A percentile compares a stretch with the other conserved stretches of the same genome.
These are phyloP conservation scores for Eublepharis macularius DNA, from an alignment of 2,113 vertebrate species.

Conservation along the genomic window DNA sequence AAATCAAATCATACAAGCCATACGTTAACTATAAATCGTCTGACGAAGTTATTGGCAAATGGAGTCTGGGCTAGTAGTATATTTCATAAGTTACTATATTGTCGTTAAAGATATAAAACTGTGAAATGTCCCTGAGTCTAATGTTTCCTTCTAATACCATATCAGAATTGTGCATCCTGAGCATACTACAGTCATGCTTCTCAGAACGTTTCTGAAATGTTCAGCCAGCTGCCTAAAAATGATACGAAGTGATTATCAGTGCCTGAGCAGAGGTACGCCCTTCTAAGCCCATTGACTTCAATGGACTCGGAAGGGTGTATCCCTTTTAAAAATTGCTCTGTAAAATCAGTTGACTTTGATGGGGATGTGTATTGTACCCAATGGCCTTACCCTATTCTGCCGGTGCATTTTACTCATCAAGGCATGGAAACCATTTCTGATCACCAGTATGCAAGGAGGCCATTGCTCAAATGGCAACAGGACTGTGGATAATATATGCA, in stretches of 20 bases:
- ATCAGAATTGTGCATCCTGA: constrained; percentile 9
- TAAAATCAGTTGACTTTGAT: background rate
- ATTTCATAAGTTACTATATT: background rate
- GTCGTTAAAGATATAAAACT: background rate
- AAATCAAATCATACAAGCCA: background rate
- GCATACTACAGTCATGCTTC: background rate
- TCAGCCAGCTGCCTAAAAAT: background rate
- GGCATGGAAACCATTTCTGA: background rate
- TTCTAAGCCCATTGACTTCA: too few species aligned
- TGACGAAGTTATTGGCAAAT: background rate
- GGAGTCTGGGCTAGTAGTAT: background rate
- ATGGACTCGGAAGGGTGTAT: too few species aligned
- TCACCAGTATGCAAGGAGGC: too few species aligned
- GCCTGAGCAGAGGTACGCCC: background rate
- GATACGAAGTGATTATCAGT: background rate
- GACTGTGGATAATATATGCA: background rate
- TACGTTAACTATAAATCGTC: background rate
- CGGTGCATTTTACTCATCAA: background rate
- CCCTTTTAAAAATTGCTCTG: too few species aligned
- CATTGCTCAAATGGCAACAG: background rate
- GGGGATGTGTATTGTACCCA: background rate
- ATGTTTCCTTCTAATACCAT: background rate
- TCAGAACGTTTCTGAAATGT: background rate
- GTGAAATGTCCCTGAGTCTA: constrained; percentile 14
- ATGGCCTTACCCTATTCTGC: background rate